Percentiles rank a stretch among this genome's conserved stretches.
Conservation (phyloP, 2,888 invertebrate species). For the Luperina nickerlii region DNA sequence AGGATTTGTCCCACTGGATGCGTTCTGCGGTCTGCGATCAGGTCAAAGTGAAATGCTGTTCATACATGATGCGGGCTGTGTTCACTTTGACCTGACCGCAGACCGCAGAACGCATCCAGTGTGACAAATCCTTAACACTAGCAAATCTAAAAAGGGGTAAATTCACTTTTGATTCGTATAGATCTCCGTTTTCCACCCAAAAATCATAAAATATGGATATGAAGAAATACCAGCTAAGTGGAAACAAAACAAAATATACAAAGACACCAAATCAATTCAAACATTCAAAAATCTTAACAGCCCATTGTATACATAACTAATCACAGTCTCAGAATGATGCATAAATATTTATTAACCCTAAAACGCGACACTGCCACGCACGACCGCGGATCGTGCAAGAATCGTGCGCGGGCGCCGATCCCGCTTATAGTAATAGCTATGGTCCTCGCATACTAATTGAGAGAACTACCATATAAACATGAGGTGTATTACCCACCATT, state of each 20-base stretch:
- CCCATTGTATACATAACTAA: conserved; percentile 27
- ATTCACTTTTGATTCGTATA: too few species aligned
- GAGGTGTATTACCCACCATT: conserved; percentile 52
- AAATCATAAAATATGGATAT: not conserved
- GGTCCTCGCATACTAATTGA: conserved; percentile 58
- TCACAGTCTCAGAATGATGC: conserved; percentile 34
- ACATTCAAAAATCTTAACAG: conserved; percentile 14
- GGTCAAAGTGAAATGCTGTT: too few species aligned
- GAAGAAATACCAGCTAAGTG: not conserved
- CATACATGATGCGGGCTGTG: too few species aligned
- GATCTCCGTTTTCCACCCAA: not conserved
- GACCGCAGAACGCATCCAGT: too few species aligned
- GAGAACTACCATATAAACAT: conserved; percentile 56
- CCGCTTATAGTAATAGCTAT: conserved; percentile 44
- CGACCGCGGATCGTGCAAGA: conserved; percentile 54
- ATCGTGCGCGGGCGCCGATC: conserved; percentile 43
- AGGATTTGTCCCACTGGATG: too few species aligned
- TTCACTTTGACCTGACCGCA: too few species aligned
- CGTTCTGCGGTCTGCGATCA: too few species aligned
- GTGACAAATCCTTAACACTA: too few species aligned
- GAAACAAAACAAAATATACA: conserved; percentile 1
- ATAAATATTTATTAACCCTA: conserved; percentile 52
- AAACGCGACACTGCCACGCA: conserved; percentile 39
- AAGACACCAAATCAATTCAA: conserved; percentile 10
- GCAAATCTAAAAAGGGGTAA: too few species aligned